Percentiles rank a stretch among this genome's conserved stretches.
Conservation (phyloP, 2,888 invertebrate species). For the Lepidocyrtoides sp. region DNA sequence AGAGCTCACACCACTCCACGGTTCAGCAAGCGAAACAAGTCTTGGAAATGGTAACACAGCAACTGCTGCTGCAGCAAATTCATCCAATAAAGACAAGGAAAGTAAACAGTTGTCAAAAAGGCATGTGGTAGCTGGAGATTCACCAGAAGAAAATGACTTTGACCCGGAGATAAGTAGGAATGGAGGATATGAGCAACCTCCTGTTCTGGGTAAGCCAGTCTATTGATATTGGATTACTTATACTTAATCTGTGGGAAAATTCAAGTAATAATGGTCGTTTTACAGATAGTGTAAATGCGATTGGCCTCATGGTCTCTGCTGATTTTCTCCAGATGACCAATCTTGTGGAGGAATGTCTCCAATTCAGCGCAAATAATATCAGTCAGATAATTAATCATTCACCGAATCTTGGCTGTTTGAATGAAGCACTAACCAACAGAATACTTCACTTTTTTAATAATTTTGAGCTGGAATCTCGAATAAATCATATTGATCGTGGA, state of each 20-base stretch:
- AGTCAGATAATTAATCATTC: slow-evolving; percentile 95
- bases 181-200: slow-evolving; percentile 65
- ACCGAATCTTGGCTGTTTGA: slow-evolving; percentile 95
- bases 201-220: slow-evolving; percentile 42
- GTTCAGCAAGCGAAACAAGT: slow-evolving; percentile 7
- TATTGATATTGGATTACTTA: too few species aligned
- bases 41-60: slow-evolving; percentile 28
- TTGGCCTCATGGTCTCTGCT: slow-evolving; percentile 97
- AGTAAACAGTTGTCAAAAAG: slow-evolving; percentile 20
- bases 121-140: not conserved
- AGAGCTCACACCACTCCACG: slow-evolving; percentile 58
- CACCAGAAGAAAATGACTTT: slow-evolving; percentile 37
- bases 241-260: too few species aligned
- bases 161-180: slow-evolving; percentile 89
- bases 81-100: not conserved
- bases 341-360: slow-evolving; percentile 94
- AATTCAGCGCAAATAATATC: slow-evolving; percentile 95
- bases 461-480: slow-evolving; percentile 91
- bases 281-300: slow-evolving; percentile 93
- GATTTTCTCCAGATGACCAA: slow-evolving; percentile 98
- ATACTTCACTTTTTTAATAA: slow-evolving; percentile 96
- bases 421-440: slow-evolving; percentile 89
- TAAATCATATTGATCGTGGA: slow-evolving; percentile 92
- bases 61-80: not conserved
- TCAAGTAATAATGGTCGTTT: too few species aligned